Conservation (phyloP, 2,113 vertebrate species). For the Syrmaticus mikado region DNA sequence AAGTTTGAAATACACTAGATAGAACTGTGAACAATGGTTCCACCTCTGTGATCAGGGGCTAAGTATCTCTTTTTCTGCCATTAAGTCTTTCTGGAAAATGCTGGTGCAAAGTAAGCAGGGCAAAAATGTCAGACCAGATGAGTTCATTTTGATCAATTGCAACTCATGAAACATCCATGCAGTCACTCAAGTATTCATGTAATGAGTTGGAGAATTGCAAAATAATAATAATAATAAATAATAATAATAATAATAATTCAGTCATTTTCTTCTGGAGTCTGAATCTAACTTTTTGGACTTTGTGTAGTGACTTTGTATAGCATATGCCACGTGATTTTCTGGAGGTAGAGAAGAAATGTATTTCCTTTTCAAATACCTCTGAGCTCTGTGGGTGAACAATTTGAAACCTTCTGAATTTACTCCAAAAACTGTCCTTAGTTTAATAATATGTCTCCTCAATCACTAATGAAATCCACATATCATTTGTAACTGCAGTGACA, state of each 20-base stretch:
- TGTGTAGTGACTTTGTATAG: not conserved
- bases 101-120: not conserved
- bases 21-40: too few species aligned
- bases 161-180: not conserved
- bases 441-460: not conserved
- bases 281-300: not conserved
- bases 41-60: not conserved
- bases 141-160: not conserved
- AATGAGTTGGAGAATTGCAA: not conserved
- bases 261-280: not conserved
- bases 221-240: too few species aligned
- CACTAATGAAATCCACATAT: not conserved
- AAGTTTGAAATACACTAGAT: not conserved
- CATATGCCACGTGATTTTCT: not conserved
- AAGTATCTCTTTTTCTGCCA: not conserved
- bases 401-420: not conserved
- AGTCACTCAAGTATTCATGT: not conserved
- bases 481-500: not conserved
- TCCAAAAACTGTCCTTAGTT: not conserved
- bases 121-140: not conserved
- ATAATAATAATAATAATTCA: too few species aligned
- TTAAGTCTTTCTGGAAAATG: not conserved
- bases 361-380: not conserved
- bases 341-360: not conserved
- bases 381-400: not conserved